A percentile compares a stretch with the other conserved stretches of the same genome.
phyloP scores from a whole-genome alignment of 2,113 vertebrate genomes.

The Cyphomyrus discorhynchus region DNA sequence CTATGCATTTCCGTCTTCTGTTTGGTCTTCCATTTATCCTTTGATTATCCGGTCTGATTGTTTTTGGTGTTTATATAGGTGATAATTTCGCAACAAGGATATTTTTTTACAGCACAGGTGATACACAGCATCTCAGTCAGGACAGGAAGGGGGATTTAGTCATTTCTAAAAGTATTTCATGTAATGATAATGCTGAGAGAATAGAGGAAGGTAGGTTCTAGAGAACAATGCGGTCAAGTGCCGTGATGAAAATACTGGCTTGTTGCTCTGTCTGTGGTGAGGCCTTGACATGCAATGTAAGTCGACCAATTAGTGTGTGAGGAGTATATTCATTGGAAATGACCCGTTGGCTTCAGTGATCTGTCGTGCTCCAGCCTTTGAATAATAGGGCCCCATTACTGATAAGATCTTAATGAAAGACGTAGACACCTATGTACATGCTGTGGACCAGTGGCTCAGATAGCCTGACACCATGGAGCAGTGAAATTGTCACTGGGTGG shows the following conservation, averaged over 20 bases:
- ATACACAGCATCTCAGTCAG: not conserved
- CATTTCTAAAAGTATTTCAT: not conserved
- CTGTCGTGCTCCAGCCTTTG: constrained; percentile 37
- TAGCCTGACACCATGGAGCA: not conserved
- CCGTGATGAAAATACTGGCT: not conserved
- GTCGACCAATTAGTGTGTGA: not conserved
- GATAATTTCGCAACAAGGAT: not conserved
- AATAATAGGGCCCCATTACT: constrained; percentile 31
- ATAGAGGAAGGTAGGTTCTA: not conserved
- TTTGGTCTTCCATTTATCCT: not conserved
- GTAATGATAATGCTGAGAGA: not conserved
- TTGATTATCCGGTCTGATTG: not conserved
- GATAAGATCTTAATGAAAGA: not conserved
- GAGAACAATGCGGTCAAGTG: not conserved
- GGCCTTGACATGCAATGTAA: not conserved
- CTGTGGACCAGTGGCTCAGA: not conserved
- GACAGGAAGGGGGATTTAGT: not conserved
- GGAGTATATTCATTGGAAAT: not conserved
- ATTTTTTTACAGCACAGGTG: not conserved
- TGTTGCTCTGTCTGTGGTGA: not conserved
- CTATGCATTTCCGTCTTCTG: not conserved
- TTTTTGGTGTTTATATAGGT: not conserved
- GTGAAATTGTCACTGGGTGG: not conserved
- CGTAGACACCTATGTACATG: not conserved
- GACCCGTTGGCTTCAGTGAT: not conserved